Evolutionary conservation across 2,888 invertebrate genomes (phyloP).

Genomic region (Pegoplata infirma): DNA sequence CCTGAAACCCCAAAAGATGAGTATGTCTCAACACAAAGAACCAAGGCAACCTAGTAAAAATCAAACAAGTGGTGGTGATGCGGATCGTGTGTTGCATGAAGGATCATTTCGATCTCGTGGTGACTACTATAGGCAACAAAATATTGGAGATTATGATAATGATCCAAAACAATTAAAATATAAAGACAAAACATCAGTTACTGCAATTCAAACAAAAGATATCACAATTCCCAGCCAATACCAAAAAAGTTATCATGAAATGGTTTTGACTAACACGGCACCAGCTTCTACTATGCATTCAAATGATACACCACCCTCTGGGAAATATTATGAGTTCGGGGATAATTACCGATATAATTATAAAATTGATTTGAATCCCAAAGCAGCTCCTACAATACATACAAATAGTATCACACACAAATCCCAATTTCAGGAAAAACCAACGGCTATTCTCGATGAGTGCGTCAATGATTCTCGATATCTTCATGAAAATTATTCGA

Average conservation of each 20-base stretch:
- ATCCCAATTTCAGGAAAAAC: conserved; percentile 7
- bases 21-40: neutral
- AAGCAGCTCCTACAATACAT: neutral
- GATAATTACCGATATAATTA: neutral
- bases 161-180: neutral
- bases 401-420: neutral
- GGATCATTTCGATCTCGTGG: neutral
- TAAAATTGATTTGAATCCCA: neutral
- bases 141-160: conserved; percentile 10
- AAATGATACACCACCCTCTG: neutral
- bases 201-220: too few species aligned
- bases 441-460: neutral
- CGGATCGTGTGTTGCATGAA: conserved; percentile 58
- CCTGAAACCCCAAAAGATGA: too few species aligned
- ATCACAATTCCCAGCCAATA: neutral
- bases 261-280: too few species aligned
- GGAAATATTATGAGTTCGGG: too few species aligned
- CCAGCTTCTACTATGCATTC: neutral
- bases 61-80: conserved; percentile 63
- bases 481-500: conserved; percentile 59
- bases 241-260: too few species aligned
- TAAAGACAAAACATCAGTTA: conserved; percentile 14
- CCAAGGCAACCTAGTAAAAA: conserved; percentile 1
- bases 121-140: conserved; percentile 37
- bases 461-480: conserved; percentile 17